phyloP scores from a whole-genome alignment of 2,888 invertebrate genomes.

The Cybosia mesomella region DNA sequence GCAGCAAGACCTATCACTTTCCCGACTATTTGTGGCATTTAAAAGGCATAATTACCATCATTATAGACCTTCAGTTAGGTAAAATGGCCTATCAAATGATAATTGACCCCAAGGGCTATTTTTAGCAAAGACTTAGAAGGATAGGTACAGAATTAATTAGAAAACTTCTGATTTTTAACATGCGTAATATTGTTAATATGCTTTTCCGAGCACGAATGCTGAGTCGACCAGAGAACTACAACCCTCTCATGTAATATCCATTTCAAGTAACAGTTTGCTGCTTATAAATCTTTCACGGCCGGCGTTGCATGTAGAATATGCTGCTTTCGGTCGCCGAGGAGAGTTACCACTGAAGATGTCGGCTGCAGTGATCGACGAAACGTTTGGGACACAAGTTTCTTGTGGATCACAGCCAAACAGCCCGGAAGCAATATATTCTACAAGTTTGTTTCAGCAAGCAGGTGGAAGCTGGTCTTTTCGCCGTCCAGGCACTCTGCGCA shows the following conservation, averaged over 20 bases:
- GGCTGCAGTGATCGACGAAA: too few relatives aligned
- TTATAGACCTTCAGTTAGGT: conserved; percentile 7
- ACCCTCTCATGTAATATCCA: not conserved
- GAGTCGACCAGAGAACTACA: not conserved
- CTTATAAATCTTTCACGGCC: too few relatives aligned
- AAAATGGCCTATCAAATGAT: conserved; percentile 9
- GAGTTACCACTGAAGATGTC: too few relatives aligned
- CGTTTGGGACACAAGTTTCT: too few relatives aligned
- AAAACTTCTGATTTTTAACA: not conserved
- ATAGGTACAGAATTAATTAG: not conserved
- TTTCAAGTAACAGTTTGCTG: not conserved
- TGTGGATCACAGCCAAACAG: too few relatives aligned
- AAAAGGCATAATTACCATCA: conserved; percentile 14
- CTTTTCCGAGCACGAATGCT: not conserved
- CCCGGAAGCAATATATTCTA: too few relatives aligned
- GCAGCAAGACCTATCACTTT: conserved; percentile 13
- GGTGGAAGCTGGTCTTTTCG: too few relatives aligned
- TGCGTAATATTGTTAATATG: not conserved
- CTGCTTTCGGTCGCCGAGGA: too few relatives aligned
- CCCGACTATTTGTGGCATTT: conserved; percentile 9
- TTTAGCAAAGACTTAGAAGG: not conserved
- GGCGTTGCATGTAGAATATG: too few relatives aligned
- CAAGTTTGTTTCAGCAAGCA: too few relatives aligned
- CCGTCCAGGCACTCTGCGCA: too few relatives aligned
- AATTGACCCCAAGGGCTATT: not conserved